These are phyloP conservation scores for Cassiopea xamachana DNA, from an alignment of 30 jellyfish, hydroid and myxozoan genomes.

Conservation along the genomic window DNA sequence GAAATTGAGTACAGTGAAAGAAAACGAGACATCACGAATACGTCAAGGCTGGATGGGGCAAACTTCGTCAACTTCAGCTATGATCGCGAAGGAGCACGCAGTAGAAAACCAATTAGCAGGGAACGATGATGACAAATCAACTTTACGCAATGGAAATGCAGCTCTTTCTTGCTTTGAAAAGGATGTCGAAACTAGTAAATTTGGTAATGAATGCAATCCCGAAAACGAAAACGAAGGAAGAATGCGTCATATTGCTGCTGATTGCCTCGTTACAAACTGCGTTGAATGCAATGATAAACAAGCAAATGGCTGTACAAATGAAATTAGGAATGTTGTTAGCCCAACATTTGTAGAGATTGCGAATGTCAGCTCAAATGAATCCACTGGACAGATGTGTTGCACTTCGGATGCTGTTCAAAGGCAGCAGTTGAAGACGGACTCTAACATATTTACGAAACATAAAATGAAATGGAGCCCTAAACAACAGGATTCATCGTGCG, in stretches of 20 bases:
- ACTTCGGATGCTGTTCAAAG: not conserved
- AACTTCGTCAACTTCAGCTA: not conserved
- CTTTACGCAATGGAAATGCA: not conserved
- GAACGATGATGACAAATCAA: not conserved
- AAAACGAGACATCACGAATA: not conserved
- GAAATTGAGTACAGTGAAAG: conserved; percentile 28
- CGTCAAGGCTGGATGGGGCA: not conserved
- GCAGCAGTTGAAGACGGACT: not conserved
- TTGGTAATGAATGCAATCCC: not conserved
- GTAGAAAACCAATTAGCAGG: not conserved
- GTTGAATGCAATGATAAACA: not conserved
- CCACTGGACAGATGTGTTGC: not conserved
- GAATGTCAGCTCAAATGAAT: not conserved
- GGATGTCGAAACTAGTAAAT: not conserved
- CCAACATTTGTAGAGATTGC: not conserved
- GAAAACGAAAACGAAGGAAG: not conserved
- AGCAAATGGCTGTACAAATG: not conserved
- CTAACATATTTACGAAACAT: too few species aligned
- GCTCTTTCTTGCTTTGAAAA: not conserved
- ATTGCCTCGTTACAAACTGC: not conserved
- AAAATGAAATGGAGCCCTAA: too few species aligned
- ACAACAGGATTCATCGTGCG: too few species aligned
- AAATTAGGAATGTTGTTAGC: not conserved
- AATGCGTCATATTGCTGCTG: not conserved
- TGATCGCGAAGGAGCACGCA: not conserved